These are phyloP conservation scores for Epizoanthus ramosus DNA, from an alignment of 92 coral and sea anemone genomes.

Conservation along the genomic window DNA sequence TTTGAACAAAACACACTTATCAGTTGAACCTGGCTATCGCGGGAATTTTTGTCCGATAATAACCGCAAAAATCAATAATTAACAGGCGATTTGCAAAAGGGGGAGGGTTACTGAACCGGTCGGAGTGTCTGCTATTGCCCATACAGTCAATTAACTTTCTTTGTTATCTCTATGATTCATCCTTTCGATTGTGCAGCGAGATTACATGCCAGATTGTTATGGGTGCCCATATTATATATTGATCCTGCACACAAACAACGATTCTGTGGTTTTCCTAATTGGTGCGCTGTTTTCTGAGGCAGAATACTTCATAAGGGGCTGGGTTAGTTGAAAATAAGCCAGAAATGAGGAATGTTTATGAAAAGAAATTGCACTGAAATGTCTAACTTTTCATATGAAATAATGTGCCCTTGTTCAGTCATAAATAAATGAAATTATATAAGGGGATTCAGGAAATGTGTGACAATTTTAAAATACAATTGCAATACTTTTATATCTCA, in stretches of 20 bases:
- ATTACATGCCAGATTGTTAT: not conserved
- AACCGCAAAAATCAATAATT: not conserved
- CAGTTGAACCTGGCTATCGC: not conserved
- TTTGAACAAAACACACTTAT: not conserved
- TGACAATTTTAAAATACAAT: no score
- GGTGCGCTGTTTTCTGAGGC: not conserved
- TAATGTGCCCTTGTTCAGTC: no score
- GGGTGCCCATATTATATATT: not conserved
- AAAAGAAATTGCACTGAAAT: not conserved
- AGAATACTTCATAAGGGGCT: slow-evolving; percentile 2
- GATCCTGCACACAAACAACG: not conserved
- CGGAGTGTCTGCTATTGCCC: not conserved
- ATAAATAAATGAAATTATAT: no score
- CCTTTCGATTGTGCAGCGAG: not conserved
- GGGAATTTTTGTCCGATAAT: not conserved
- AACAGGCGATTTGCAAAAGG: not conserved
- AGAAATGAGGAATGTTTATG: not conserved
- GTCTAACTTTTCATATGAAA: no score
- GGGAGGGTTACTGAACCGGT: not conserved
- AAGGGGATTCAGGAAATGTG: no score
- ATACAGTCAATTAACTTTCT: not conserved
- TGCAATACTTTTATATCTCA: no score
- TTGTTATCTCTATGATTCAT: no score
- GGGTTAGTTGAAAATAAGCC: not conserved
- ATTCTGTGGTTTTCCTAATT: slow-evolving; percentile 3